phyloP scores from a whole-genome alignment of 2,888 invertebrate species.

The Ormyrus pomaceus region DNA sequence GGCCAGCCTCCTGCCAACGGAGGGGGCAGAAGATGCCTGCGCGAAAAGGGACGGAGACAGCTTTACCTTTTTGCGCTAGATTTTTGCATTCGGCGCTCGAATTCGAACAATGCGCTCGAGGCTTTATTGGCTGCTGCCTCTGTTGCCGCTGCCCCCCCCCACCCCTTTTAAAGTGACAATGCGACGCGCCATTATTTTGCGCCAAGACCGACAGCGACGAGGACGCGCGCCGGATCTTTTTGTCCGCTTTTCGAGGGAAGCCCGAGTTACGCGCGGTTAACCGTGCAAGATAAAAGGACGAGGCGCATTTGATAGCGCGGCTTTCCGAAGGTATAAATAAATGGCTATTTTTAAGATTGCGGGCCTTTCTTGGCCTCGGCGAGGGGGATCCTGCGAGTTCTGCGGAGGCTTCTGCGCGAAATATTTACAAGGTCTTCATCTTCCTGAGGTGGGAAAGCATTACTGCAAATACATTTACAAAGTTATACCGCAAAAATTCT shows the following conservation, averaged over 20 bases:
- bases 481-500: too few species aligned
- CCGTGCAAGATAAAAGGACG: slow-evolving; percentile 42
- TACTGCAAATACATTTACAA: too few species aligned
- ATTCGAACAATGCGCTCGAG: slow-evolving; percentile 53
- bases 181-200: slow-evolving; percentile 55
- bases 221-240: slow-evolving; percentile 4
- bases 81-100: slow-evolving; percentile 50
- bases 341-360: background rate
- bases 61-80: slow-evolving; percentile 21
- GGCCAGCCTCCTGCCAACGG: background rate
- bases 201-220: slow-evolving; percentile 7
- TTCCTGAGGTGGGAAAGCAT: too few species aligned
- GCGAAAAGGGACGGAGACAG: slow-evolving; percentile 23
- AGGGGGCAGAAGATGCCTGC: background rate
- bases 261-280: slow-evolving; percentile 27
- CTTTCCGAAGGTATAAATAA: slow-evolving; percentile 36
- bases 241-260: slow-evolving; percentile 1
- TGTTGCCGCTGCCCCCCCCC: background rate
- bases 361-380: background rate
- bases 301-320: slow-evolving; percentile 39
- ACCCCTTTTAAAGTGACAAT: slow-evolving; percentile 52
- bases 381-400: background rate
- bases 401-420: too few species aligned
- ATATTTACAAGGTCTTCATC: too few species aligned
- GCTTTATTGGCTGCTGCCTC: slow-evolving; percentile 50